These are phyloP conservation scores for Cataglyphis altisquamis DNA, from an alignment of 2,888 invertebrate genomes.

Conservation along the genomic window DNA sequence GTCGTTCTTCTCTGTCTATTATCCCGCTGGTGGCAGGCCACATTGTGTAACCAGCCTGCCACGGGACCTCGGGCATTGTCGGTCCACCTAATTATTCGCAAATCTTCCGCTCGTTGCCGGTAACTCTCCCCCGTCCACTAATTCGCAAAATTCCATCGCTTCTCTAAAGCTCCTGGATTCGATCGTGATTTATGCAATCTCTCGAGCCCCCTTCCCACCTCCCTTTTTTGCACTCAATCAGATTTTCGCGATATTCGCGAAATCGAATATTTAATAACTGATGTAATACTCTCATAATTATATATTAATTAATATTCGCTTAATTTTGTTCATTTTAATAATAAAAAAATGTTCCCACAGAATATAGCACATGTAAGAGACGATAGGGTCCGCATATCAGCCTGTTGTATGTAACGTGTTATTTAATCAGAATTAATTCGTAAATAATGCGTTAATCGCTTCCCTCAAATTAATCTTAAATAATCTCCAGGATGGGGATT, in stretches of 20 bases:
- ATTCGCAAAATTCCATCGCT: constrained; percentile 66
- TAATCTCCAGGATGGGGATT: background rate
- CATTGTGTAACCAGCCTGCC: constrained; percentile 82
- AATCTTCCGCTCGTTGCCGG: constrained; percentile 78
- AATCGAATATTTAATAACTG: constrained; percentile 23
- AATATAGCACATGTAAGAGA: background rate
- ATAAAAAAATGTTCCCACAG: background rate
- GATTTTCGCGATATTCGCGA: background rate
- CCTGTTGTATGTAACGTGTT: background rate
- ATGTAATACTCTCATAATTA: background rate
- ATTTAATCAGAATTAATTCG: background rate
- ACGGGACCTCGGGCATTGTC: constrained; percentile 79
- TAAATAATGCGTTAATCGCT: background rate
- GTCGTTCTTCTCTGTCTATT: constrained; percentile 80
- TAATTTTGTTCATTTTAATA: constrained; percentile 13
- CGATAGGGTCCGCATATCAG: background rate
- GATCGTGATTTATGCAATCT: constrained; percentile 59
- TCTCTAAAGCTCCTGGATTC: constrained; percentile 44
- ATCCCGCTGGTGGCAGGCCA: constrained; percentile 78
- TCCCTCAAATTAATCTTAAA: background rate
- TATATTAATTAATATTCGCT: too few relatives aligned
- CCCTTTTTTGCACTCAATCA: background rate
- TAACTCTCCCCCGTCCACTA: constrained; percentile 50
- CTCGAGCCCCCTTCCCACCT: constrained; percentile 1
- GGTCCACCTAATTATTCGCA: constrained; percentile 82